A percentile compares a stretch with the other conserved stretches of the same genome.
Conservation (phyloP, 2,113 vertebrate genomes). For the Pseudonaja textilis region DNA sequence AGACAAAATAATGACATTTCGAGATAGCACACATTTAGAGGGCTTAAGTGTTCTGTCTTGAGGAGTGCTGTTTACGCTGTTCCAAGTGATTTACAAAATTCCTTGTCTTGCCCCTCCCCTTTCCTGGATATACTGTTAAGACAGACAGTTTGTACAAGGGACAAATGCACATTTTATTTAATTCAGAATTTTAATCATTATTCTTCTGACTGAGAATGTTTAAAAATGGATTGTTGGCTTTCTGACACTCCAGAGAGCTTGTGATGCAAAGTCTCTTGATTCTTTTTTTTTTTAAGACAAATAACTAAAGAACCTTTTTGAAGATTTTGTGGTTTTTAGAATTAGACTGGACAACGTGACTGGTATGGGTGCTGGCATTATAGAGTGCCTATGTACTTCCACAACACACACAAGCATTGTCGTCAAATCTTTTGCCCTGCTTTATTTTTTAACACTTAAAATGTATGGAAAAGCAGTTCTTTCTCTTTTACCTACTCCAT, state of each 20-base stretch:
- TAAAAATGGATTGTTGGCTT: neutral
- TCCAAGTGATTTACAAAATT: neutral
- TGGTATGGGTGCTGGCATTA: neutral
- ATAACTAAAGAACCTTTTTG: neutral
- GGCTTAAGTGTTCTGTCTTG: slow-evolving; percentile 16
- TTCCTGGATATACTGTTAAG: neutral
- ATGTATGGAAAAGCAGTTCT: neutral
- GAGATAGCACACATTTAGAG: neutral
- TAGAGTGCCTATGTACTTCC: too few species aligned
- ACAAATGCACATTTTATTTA: neutral
- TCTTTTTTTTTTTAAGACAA: neutral
- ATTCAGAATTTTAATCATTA: neutral
- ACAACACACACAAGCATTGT: neutral
- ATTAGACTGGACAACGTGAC: neutral
- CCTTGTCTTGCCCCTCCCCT: neutral
- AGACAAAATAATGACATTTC: slow-evolving; percentile 12
- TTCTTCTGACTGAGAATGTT: neutral
- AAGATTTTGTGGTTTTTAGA: neutral
- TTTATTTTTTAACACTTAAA: neutral
- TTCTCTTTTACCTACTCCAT: neutral
- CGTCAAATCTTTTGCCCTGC: neutral
- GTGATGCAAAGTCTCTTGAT: neutral
- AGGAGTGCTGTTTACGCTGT: neutral
- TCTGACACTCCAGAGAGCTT: neutral
- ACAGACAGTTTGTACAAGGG: neutral